Conservation (phyloP, 2,888 invertebrate species). For the Heliconius ethilla region DNA sequence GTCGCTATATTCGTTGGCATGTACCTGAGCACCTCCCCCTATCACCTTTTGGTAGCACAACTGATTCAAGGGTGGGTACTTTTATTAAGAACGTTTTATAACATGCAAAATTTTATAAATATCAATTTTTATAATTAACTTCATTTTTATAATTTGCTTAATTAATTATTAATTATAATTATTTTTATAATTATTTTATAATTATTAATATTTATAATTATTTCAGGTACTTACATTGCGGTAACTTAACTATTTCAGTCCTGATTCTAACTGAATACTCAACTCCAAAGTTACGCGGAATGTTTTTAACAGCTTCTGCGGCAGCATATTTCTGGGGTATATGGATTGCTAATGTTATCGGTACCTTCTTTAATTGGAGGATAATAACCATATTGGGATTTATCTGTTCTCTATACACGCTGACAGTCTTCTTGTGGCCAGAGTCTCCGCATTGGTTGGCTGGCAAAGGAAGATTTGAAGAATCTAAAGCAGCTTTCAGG, state of each 20-base stretch:
- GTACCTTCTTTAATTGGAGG: conserved; percentile 52
- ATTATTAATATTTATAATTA: neutral
- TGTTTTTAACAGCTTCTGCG: conserved; percentile 51
- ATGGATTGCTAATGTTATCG: conserved; percentile 53
- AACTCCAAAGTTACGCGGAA: conserved; percentile 49
- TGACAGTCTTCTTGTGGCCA: conserved; percentile 29
- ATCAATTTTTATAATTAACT: no score
- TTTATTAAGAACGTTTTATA: neutral
- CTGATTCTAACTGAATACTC: conserved; percentile 51
- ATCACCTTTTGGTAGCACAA: conserved; percentile 7
- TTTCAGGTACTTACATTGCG: conserved; percentile 20
- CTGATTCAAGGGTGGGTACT: conserved; percentile 13
- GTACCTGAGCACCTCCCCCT: neutral
- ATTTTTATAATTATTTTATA: no score
- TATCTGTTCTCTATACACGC: conserved; percentile 19
- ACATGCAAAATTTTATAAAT: no score
- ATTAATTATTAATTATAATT: no score
- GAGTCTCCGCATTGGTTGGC: conserved; percentile 58
- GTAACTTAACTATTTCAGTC: conserved; percentile 47
- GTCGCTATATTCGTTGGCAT: neutral
- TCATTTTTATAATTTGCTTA: no score
- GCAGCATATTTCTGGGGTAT: conserved; percentile 52
- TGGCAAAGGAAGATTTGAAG: conserved; percentile 56
- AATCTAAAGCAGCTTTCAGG: conserved; percentile 53
- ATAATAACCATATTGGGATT: conserved; percentile 48